These are phyloP conservation scores for Callitettix versicolor DNA, from an alignment of 1,140 invertebrate genomes.

Conservation along the genomic window DNA sequence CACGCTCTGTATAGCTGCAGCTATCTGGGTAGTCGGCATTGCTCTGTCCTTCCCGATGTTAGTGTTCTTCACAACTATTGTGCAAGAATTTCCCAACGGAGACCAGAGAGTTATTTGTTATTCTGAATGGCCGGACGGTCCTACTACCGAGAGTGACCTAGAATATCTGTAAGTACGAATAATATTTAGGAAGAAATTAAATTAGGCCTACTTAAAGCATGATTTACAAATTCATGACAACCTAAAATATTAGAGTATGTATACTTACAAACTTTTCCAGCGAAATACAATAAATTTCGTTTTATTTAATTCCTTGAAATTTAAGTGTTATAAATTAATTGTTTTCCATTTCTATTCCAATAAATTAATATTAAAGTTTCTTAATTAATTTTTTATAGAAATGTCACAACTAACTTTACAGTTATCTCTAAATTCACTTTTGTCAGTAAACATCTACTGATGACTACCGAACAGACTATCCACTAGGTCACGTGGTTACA, in stretches of 20 bases:
- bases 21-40: slow-evolving; percentile 69
- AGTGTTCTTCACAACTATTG: slow-evolving; percentile 64
- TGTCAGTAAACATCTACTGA: too few relatives aligned
- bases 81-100: slow-evolving; percentile 43
- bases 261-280: slow-evolving; percentile 1
- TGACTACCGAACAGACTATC: too few relatives aligned
- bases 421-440: too few relatives aligned
- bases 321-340: too few relatives aligned
- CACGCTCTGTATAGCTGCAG: slow-evolving; percentile 68
- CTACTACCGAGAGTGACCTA: slow-evolving; percentile 51
- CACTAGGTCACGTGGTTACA: too few relatives aligned
- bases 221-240: not conserved
- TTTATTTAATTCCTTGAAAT: too few relatives aligned
- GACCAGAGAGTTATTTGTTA: slow-evolving; percentile 63
- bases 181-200: not conserved
- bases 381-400: too few relatives aligned
- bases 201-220: not conserved
- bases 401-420: too few relatives aligned
- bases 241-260: too few relatives aligned
- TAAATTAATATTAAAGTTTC: too few relatives aligned
- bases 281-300: too few relatives aligned
- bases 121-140: slow-evolving; percentile 69
- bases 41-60: slow-evolving; percentile 73
- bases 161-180: slow-evolving; percentile 65
- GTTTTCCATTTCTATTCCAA: too few relatives aligned